Evolutionary conservation across 2,113 vertebrate genomes (phyloP).

Genomic region (Leucopternis melanops): DNA sequence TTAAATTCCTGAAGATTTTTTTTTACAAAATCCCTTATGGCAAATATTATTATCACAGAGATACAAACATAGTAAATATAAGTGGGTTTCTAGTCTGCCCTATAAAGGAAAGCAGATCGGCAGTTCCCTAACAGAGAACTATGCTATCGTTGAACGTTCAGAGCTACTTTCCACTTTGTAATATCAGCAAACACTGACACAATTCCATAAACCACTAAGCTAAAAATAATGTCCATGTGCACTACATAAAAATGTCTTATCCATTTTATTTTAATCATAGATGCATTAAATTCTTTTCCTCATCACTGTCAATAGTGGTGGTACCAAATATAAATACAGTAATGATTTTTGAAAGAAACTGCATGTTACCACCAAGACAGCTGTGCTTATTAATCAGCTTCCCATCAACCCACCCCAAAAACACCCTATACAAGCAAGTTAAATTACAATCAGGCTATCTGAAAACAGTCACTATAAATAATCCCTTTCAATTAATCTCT

Average conservation of each 20-base stretch:
- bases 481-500: constrained; percentile 27
- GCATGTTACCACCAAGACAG: background rate
- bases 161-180: background rate
- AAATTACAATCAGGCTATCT: constrained; percentile 52
- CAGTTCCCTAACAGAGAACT: background rate
- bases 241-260: background rate
- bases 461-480: constrained; percentile 47
- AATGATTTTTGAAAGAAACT: background rate
- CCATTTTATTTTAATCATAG: constrained; percentile 20
- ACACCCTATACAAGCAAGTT: constrained; percentile 4
- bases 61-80: background rate
- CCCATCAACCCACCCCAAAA: background rate
- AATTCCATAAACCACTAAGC: background rate
- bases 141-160: background rate
- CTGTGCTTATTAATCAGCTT: constrained; percentile 44
- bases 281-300: background rate
- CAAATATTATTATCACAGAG: background rate
- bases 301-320: constrained; percentile 13
- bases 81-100: background rate
- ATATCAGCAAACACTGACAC: background rate
- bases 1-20: background rate
- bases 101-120: background rate
- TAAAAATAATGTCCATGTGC: background rate
- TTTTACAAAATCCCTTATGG: background rate
- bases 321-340: constrained; percentile 31